Evolutionary conservation across 2,797 vertebrate genomes (phyloP).

Genomic region (Chlorospingus semifuscus): DNA sequence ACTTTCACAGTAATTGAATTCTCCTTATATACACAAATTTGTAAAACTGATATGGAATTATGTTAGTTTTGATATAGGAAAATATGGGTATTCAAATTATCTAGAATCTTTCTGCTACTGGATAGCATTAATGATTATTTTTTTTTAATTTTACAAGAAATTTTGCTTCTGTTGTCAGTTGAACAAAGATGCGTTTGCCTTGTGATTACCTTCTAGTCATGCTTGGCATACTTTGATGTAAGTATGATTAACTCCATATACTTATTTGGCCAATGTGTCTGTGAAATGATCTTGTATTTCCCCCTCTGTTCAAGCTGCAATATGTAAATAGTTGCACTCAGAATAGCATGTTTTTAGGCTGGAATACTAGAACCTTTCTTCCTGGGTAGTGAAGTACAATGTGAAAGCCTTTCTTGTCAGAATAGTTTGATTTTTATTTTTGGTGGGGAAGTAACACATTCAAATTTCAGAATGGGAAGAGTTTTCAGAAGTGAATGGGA

Average conservation of each 20-base stretch:
- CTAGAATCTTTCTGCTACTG: background rate
- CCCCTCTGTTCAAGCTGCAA: background rate
- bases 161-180: slow-evolving; percentile 33
- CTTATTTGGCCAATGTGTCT: background rate
- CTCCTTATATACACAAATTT: background rate
- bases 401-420: background rate
- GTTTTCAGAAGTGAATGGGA: background rate
- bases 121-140: background rate
- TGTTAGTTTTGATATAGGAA: background rate
- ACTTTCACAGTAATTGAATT: background rate
- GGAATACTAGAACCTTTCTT: background rate
- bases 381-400: background rate
- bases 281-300: slow-evolving; percentile 6
- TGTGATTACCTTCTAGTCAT: slow-evolving; percentile 56
- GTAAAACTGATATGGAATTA: background rate
- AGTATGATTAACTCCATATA: slow-evolving; percentile 41
- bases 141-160: slow-evolving; percentile 21
- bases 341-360: background rate
- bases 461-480: background rate
- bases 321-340: background rate
- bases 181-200: slow-evolving; percentile 45
- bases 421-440: background rate
- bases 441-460: background rate
- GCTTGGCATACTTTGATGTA: slow-evolving; percentile 40
- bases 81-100: background rate